phyloP scores from a whole-genome alignment of 2,888 invertebrate genomes.

The Spicauda simplicius region DNA sequence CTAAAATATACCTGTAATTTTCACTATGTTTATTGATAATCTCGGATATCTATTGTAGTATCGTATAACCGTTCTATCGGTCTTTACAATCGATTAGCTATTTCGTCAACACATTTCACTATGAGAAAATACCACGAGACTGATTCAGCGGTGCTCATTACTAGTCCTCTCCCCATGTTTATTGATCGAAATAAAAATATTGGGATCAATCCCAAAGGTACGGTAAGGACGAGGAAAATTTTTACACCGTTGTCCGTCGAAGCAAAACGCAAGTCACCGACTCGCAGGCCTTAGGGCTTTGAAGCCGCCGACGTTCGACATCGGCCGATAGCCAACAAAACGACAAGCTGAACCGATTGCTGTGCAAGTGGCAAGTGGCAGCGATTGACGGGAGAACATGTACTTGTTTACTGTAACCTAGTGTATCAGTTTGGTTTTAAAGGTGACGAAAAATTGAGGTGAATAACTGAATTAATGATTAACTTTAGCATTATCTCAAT shows the following conservation, averaged over 20 bases:
- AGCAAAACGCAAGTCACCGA: slow-evolving; percentile 75
- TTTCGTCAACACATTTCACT: not conserved
- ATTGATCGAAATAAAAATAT: slow-evolving; percentile 37
- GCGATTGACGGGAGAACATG: slow-evolving; percentile 40
- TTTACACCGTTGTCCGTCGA: slow-evolving; percentile 51
- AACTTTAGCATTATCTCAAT: too few species aligned
- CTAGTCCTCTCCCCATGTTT: slow-evolving; percentile 18
- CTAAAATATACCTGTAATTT: too few species aligned
- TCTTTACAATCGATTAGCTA: not conserved
- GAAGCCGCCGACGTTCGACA: slow-evolving; percentile 81
- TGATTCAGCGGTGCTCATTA: slow-evolving; percentile 28
- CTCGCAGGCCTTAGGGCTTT: slow-evolving; percentile 72
- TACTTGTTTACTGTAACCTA: too few species aligned
- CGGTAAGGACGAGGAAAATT: slow-evolving; percentile 63
- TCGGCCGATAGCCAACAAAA: slow-evolving; percentile 80
- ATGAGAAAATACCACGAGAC: slow-evolving; percentile 17
- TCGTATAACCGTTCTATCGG: too few species aligned
- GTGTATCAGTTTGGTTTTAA: too few species aligned
- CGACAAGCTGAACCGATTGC: slow-evolving; percentile 59
- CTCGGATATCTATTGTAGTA: too few species aligned
- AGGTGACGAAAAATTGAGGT: too few species aligned
- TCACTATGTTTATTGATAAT: too few species aligned
- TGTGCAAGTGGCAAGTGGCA: slow-evolving; percentile 52
- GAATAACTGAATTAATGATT: too few species aligned
- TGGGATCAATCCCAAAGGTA: slow-evolving; percentile 45